phyloP scores from a whole-genome alignment of 2,113 vertebrate species.

The Sturnira hondurensis region DNA sequence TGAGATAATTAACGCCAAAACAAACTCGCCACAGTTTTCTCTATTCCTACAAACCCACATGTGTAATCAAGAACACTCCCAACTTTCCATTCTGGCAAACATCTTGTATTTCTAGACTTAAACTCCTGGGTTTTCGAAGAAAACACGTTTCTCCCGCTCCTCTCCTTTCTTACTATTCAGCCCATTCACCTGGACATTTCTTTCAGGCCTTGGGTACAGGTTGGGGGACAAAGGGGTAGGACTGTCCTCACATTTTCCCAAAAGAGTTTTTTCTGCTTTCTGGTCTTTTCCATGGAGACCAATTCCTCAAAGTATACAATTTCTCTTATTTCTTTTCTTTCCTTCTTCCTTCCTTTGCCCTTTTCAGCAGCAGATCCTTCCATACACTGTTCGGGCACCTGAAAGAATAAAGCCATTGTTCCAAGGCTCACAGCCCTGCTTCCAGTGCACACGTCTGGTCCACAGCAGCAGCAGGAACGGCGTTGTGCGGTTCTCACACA shows the following conservation, averaged over 20 bases:
- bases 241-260: background rate
- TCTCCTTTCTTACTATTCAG: background rate
- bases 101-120: conserved; percentile 44
- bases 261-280: background rate
- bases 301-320: background rate
- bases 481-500: conserved; percentile 42
- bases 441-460: background rate
- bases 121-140: conserved; percentile 1
- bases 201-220: background rate
- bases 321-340: background rate
- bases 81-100: conserved; percentile 48
- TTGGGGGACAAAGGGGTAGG: background rate
- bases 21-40: conserved; percentile 48
- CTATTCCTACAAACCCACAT: conserved; percentile 40
- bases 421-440: background rate
- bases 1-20: conserved; percentile 57
- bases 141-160: background rate
- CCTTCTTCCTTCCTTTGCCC: background rate
- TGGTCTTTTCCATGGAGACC: background rate
- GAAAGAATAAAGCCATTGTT: conserved; percentile 67
- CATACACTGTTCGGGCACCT: background rate
- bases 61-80: conserved; percentile 23
- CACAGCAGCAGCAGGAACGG: background rate
- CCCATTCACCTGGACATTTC: background rate
- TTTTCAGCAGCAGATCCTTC: background rate